These are phyloP conservation scores for Reticulitermes speratus DNA, from an alignment of 1,140 invertebrate species.

Conservation along the genomic window DNA sequence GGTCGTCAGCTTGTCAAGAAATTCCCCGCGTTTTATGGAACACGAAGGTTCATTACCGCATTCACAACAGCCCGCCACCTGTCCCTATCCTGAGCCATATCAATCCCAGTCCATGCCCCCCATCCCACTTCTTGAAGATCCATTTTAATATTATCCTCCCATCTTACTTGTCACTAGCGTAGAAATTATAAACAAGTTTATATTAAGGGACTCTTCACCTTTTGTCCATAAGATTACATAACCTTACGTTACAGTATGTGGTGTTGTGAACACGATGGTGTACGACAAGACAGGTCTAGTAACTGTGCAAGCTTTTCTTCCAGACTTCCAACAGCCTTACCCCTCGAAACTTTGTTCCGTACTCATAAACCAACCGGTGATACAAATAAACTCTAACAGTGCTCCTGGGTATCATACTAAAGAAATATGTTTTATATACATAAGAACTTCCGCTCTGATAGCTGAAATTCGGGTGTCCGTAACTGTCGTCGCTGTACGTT, in stretches of 20 bases:
- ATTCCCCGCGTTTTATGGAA: too few species aligned
- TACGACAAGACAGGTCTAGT: background rate
- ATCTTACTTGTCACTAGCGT: too few species aligned
- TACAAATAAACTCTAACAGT: background rate
- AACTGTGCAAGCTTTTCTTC: background rate
- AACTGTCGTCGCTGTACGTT: background rate
- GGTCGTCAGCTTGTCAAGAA: too few species aligned
- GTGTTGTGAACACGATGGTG: background rate
- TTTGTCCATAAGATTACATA: background rate
- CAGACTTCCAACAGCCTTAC: background rate
- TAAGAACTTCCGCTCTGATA: background rate
- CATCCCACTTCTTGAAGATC: too few species aligned
- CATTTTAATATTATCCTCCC: too few species aligned
- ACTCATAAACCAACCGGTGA: background rate
- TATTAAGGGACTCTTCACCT: background rate
- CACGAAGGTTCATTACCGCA: too few species aligned
- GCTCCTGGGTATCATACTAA: background rate
- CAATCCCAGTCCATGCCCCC: too few species aligned
- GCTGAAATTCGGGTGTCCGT: background rate
- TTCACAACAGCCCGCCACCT: too few species aligned
- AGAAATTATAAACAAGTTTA: too few species aligned
- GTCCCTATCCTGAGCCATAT: too few species aligned
- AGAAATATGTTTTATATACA: background rate
- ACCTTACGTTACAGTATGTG: background rate
- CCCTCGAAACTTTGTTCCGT: background rate